phyloP scores from a whole-genome alignment of 1,140 invertebrate species.

The Dendrolimus kikuchii region DNA sequence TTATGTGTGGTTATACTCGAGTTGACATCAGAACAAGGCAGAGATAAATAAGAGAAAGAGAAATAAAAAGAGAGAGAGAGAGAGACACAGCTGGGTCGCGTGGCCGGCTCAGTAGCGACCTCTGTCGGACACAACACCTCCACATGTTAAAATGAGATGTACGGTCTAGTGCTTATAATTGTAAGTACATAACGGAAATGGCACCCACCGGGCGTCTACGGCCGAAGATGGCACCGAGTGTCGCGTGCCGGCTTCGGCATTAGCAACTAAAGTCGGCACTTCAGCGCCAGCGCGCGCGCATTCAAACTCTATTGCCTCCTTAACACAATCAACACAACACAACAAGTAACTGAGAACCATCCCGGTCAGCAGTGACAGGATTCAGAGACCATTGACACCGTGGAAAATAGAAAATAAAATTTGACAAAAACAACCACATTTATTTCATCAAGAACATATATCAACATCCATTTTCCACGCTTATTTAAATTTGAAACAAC shows the following conservation, averaged over 20 bases:
- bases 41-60: slow-evolving; percentile 1
- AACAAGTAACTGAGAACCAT: too few species aligned
- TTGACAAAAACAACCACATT: slow-evolving; percentile 26
- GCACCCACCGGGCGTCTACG: slow-evolving; percentile 16
- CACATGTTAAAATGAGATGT: slow-evolving; percentile 1
- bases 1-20: slow-evolving; percentile 22
- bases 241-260: slow-evolving; percentile 12
- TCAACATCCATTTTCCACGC: slow-evolving; percentile 40
- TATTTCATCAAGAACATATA: slow-evolving; percentile 26
- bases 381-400: slow-evolving; percentile 12
- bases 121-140: neutral
- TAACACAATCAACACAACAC: slow-evolving; percentile 10
- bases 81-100: neutral
- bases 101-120: neutral
- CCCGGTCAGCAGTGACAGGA: too few species aligned
- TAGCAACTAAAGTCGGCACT: too few species aligned
- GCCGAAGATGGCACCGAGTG: slow-evolving; percentile 7
- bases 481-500: slow-evolving; percentile 16
- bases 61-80: neutral
- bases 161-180: slow-evolving; percentile 6
- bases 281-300: too few species aligned
- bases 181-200: slow-evolving; percentile 3
- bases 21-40: too few species aligned
- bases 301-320: neutral
- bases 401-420: slow-evolving; percentile 57